Evolutionary conservation across 2,113 vertebrate species (phyloP).

Genomic region (Pseudorasbora parva): DNA sequence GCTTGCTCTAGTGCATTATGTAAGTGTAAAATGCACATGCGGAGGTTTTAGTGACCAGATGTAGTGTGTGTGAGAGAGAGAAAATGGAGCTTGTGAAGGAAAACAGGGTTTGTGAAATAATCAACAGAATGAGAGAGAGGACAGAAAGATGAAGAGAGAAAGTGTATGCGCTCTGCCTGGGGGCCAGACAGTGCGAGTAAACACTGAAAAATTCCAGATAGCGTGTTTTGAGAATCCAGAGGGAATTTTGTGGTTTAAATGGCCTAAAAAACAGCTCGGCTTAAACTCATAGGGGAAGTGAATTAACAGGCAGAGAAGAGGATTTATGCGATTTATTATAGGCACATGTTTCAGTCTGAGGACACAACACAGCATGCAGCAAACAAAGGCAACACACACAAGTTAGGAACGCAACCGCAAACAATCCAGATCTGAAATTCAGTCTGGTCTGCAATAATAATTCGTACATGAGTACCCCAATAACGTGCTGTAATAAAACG

Average conservation of each 20-base stretch:
- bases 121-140: conserved; percentile 58
- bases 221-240: conserved; percentile 73
- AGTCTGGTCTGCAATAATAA: neutral
- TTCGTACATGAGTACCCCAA: neutral
- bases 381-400: conserved; percentile 36
- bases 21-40: conserved; percentile 65
- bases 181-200: conserved; percentile 73
- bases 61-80: conserved; percentile 48
- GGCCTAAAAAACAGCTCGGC: conserved; percentile 67
- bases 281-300: conserved; percentile 46
- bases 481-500: neutral
- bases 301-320: conserved; percentile 42
- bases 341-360: conserved; percentile 26
- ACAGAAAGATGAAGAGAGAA: conserved; percentile 60
- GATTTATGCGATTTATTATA: conserved; percentile 24
- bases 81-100: neutral
- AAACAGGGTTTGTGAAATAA: conserved; percentile 50
- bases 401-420: neutral
- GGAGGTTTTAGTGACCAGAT: conserved; percentile 60
- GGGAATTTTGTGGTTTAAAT: conserved; percentile 72
- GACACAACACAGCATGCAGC: neutral
- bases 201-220: conserved; percentile 77
- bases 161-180: conserved; percentile 52
- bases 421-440: neutral
- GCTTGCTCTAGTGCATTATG: conserved; percentile 56